Conservation (phyloP, 2,888 invertebrate species). For the Pandemis cinnamomeana region DNA sequence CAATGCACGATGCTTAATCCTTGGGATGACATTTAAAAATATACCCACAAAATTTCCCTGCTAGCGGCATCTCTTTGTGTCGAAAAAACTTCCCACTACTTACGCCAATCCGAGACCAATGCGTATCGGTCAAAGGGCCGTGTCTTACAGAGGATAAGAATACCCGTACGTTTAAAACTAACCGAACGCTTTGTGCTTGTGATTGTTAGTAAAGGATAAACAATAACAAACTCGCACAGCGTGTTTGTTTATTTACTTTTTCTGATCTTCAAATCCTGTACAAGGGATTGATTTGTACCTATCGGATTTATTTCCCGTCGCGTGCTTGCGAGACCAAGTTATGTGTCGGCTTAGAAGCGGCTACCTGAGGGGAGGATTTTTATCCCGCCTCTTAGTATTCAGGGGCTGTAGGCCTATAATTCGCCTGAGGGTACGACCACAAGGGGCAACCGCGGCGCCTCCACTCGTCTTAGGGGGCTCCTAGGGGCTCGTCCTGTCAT, state of each 20-base stretch:
- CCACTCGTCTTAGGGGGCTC: slow-evolving; percentile 61
- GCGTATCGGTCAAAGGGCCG: neutral
- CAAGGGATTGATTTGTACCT: slow-evolving; percentile 73
- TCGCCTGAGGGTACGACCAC: slow-evolving; percentile 71
- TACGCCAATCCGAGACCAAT: neutral
- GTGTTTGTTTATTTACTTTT: slow-evolving; percentile 68
- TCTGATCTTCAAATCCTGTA: slow-evolving; percentile 66
- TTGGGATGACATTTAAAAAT: slow-evolving; percentile 27
- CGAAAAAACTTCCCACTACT: neutral
- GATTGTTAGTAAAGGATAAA: slow-evolving; percentile 70
- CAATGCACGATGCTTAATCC: slow-evolving; percentile 23
- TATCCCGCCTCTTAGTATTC: slow-evolving; percentile 78
- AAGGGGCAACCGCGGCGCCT: slow-evolving; percentile 64
- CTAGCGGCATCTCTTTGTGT: neutral
- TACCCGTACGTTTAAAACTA: slow-evolving; percentile 7
- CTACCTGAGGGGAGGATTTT: slow-evolving; percentile 78
- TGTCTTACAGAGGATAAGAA: slow-evolving; percentile 4
- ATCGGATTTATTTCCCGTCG: slow-evolving; percentile 68
- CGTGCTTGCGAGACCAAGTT: slow-evolving; percentile 63
- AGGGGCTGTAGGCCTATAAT: slow-evolving; percentile 74
- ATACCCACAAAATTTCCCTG: neutral
- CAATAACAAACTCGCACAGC: slow-evolving; percentile 58
- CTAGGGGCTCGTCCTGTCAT: slow-evolving; percentile 59
- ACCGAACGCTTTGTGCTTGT: slow-evolving; percentile 58
- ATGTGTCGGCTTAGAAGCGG: slow-evolving; percentile 76